These are phyloP conservation scores for Drosophila mauritiana DNA, from an alignment of 1,140 invertebrate genomes.

Conservation along the genomic window DNA sequence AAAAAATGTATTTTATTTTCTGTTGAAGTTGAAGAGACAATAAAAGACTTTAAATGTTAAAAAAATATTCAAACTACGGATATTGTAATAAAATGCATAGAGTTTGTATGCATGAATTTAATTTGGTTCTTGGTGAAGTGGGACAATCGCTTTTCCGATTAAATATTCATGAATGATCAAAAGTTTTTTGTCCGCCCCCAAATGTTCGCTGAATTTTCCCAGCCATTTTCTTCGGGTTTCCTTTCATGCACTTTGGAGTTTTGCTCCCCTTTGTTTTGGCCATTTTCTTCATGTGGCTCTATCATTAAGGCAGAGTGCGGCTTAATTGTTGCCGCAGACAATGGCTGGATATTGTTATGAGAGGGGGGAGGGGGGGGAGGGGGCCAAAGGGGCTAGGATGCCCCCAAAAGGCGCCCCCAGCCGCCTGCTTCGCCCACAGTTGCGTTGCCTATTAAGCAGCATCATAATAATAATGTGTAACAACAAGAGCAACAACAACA, in stretches of 20 bases:
- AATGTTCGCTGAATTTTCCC: not conserved
- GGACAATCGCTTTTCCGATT: conserved; percentile 19
- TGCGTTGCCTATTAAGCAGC: conserved; percentile 67
- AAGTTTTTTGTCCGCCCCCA: conserved; percentile 7
- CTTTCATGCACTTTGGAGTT: conserved; percentile 25
- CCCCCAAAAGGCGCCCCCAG: not conserved
- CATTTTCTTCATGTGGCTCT: conserved; percentile 51
- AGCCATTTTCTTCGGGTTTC: conserved; percentile 6
- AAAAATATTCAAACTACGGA: no score
- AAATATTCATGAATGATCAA: conserved; percentile 42
- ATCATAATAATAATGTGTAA: conserved; percentile 80
- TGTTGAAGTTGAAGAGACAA: not conserved
- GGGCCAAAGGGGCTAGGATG: not conserved
- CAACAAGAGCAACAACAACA: conserved; percentile 65
- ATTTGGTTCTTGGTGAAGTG: conserved; percentile 2
- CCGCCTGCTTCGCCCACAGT: conserved; percentile 1
- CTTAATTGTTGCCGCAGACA: conserved; percentile 72
- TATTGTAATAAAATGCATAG: not conserved
- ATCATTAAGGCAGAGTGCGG: conserved; percentile 68
- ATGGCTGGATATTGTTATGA: conserved; percentile 18
- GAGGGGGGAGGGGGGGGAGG: no score
- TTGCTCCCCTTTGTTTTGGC: conserved; percentile 15
- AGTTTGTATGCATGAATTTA: not conserved
- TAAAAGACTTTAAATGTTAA: no score
- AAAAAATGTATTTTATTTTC: not conserved